These are phyloP conservation scores for Portunus trituberculatus DNA, from an alignment of 1,140 invertebrate species.

Conservation along the genomic window DNA sequence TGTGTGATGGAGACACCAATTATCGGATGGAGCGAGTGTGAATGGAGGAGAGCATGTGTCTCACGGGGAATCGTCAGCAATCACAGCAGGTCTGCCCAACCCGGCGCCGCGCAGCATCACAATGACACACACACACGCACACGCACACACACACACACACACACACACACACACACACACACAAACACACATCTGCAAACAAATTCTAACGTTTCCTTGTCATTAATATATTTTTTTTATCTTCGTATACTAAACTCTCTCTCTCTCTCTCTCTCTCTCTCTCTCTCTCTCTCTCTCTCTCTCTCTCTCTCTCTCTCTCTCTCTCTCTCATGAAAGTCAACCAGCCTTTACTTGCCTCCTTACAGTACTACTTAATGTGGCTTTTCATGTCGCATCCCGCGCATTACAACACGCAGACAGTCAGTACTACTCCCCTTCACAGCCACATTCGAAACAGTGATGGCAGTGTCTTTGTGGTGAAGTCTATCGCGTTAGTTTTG, in stretches of 20 bases:
- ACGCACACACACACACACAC: conserved; percentile 1
- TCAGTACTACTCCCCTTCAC: too few relatives aligned
- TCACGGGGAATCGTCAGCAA: not conserved
- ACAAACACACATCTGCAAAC: not conserved
- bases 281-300: not conserved
- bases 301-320: not conserved
- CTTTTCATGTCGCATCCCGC: too few relatives aligned
- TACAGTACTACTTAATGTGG: too few relatives aligned
- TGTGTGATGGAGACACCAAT: not conserved
- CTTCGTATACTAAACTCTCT: not conserved
- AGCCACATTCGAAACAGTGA: too few relatives aligned
- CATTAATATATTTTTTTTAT: not conserved
- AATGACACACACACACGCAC: conserved; percentile 20
- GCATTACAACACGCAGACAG: too few relatives aligned
- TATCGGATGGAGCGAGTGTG: not conserved
- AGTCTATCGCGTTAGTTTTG: too few relatives aligned
- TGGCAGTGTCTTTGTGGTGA: too few relatives aligned
- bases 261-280: conserved; percentile 31
- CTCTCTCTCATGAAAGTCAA: not conserved
- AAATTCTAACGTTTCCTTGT: not conserved
- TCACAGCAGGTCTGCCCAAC: not conserved
- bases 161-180: conserved; percentile 20
- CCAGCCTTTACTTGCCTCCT: not conserved
- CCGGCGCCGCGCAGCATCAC: not conserved
- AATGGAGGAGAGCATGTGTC: conserved; percentile 34